These are phyloP conservation scores for Tiaroga cobitis DNA, from an alignment of 2,797 vertebrate genomes.

Conservation along the genomic window DNA sequence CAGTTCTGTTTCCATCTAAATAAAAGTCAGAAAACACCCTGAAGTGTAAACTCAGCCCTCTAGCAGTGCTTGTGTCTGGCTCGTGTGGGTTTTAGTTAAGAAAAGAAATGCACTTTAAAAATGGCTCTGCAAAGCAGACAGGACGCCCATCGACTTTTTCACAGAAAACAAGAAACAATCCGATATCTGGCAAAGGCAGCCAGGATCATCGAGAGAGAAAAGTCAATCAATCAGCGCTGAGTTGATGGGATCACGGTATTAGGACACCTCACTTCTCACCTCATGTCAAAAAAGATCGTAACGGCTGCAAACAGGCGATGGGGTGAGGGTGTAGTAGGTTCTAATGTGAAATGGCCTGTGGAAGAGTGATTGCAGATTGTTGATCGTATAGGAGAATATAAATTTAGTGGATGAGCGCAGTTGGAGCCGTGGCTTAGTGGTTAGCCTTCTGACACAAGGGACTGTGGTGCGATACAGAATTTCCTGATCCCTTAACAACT, in stretches of 20 bases:
- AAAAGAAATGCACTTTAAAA: conserved; percentile 70
- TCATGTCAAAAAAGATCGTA: conserved; percentile 60
- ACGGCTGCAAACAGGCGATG: conserved; percentile 70
- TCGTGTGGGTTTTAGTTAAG: conserved; percentile 45
- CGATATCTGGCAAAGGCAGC: conserved; percentile 65
- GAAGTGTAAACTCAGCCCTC: conserved; percentile 51
- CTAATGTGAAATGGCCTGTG: conserved; percentile 72
- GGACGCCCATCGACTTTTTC: conserved; percentile 68
- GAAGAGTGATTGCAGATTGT: conserved; percentile 59
- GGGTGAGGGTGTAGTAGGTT: conserved; percentile 70
- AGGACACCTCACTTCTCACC: conserved; percentile 70
- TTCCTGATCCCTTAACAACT: background rate
- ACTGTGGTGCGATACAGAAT: background rate
- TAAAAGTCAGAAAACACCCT: conserved; percentile 38
- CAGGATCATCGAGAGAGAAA: conserved; percentile 66
- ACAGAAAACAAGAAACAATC: conserved; percentile 68
- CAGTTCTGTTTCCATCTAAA: conserved; percentile 25
- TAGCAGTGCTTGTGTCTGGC: conserved; percentile 43
- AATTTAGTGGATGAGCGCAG: background rate
- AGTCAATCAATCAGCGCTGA: conserved; percentile 65
- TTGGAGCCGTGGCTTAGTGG: background rate
- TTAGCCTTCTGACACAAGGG: background rate
- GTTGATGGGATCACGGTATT: conserved; percentile 78
- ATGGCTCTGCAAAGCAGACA: conserved; percentile 69
- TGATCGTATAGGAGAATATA: background rate